Conservation (phyloP, 2,113 vertebrate genomes). For the Delphinus delphis region DNA sequence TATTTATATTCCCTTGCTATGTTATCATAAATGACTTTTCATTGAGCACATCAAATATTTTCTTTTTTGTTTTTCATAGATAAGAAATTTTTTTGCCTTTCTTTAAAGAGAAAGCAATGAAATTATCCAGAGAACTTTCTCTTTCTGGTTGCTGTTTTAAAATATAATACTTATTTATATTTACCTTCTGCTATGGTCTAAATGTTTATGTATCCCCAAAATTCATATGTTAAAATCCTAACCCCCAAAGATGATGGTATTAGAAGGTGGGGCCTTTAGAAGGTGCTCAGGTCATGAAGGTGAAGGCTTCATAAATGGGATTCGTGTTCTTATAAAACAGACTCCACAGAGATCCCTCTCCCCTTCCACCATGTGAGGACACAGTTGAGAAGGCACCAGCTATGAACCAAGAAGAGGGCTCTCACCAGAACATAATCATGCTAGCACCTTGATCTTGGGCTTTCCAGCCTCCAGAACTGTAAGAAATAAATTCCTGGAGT, state of each 20-base stretch:
- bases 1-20: not conserved
- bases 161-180: not conserved
- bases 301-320: not conserved
- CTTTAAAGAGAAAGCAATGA: slow-evolving; percentile 3
- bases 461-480: not conserved
- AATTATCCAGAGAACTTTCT: not conserved
- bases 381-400: not conserved
- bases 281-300: not conserved
- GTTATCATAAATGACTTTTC: not conserved
- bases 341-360: not conserved
- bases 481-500: not conserved
- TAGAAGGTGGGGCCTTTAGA: not conserved
- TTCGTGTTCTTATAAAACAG: not conserved
- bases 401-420: not conserved
- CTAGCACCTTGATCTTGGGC: not conserved
- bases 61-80: not conserved
- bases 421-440: not conserved
- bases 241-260: not conserved
- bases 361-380: not conserved
- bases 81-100: not conserved
- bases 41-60: not conserved
- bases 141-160: not conserved
- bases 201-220: not conserved
- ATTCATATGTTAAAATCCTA: not conserved
- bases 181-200: not conserved